phyloP scores from a whole-genome alignment of 2,113 vertebrate genomes.

The Phocoena sinus region DNA sequence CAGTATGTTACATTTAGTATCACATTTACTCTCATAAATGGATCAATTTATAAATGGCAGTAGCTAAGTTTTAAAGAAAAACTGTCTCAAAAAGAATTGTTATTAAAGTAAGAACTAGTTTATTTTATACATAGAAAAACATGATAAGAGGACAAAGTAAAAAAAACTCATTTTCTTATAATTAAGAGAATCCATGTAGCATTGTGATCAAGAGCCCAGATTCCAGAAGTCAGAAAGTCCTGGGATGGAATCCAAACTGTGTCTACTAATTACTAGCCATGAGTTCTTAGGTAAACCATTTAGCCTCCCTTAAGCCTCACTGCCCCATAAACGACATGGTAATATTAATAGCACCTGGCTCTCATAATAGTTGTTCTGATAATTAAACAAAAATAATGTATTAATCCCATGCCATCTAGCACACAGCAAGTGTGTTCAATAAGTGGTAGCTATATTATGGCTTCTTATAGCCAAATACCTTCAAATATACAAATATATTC shows the following conservation, averaged over 20 bases:
- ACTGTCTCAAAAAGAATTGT: not conserved
- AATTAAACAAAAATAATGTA: not conserved
- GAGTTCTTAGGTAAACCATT: not conserved
- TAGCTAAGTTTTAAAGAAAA: not conserved
- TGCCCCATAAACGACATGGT: not conserved
- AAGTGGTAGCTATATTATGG: not conserved
- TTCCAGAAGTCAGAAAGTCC: not conserved
- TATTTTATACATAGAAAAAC: not conserved
- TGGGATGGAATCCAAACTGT: not conserved
- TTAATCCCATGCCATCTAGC: not conserved
- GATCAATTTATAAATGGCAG: not conserved
- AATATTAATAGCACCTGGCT: not conserved
- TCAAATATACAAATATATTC: slow-evolving; percentile 16
- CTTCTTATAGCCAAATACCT: not conserved
- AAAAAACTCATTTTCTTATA: not conserved
- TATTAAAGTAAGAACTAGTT: not conserved
- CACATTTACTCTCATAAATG: not conserved
- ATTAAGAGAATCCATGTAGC: not conserved
- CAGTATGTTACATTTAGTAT: not conserved
- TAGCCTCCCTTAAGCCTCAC: not conserved
- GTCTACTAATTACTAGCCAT: not conserved
- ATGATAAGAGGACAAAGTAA: not conserved
- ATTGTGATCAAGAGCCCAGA: not conserved
- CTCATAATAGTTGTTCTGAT: not conserved
- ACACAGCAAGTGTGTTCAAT: not conserved